phyloP scores from a whole-genome alignment of 2,888 invertebrate species.

The Crematogaster levior region DNA sequence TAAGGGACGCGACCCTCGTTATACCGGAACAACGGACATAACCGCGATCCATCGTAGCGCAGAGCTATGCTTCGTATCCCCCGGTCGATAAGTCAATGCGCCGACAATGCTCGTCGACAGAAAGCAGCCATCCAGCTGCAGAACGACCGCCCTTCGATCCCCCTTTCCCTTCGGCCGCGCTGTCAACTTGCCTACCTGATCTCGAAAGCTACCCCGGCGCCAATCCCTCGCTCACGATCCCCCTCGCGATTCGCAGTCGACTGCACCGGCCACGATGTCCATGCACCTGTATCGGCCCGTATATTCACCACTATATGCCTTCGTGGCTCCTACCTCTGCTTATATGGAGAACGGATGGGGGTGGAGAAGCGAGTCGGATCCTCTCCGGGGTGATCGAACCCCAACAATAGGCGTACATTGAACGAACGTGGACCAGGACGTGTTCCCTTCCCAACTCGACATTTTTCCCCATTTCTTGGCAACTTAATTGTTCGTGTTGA shows the following conservation, averaged over 20 bases:
- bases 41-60: conserved; percentile 77
- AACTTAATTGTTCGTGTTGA: conserved; percentile 5
- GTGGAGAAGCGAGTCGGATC: conserved; percentile 49
- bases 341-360: conserved; percentile 5
- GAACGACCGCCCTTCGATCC: conserved; percentile 59
- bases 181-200: conserved; percentile 49
- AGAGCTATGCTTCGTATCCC: conserved; percentile 71
- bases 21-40: conserved; percentile 76
- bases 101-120: conserved; percentile 78
- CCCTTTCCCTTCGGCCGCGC: conserved; percentile 2
- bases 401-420: conserved; percentile 60
- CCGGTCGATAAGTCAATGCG: conserved; percentile 78
- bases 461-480: neutral
- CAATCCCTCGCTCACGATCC: conserved; percentile 36
- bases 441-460: neutral
- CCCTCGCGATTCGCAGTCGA: conserved; percentile 52
- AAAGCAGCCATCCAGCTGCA: conserved; percentile 70
- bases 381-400: conserved; percentile 56
- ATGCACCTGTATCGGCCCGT: conserved; percentile 64
- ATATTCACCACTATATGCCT: conserved; percentile 17
- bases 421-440: conserved; percentile 49
- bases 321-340: conserved; percentile 16
- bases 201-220: conserved; percentile 30
- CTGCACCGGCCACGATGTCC: conserved; percentile 47
- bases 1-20: conserved; percentile 63